A percentile compares a stretch with the other conserved stretches of the same genome.
phyloP scores from a whole-genome alignment of 2,797 vertebrate species.

The Crypturellus tataupa region DNA sequence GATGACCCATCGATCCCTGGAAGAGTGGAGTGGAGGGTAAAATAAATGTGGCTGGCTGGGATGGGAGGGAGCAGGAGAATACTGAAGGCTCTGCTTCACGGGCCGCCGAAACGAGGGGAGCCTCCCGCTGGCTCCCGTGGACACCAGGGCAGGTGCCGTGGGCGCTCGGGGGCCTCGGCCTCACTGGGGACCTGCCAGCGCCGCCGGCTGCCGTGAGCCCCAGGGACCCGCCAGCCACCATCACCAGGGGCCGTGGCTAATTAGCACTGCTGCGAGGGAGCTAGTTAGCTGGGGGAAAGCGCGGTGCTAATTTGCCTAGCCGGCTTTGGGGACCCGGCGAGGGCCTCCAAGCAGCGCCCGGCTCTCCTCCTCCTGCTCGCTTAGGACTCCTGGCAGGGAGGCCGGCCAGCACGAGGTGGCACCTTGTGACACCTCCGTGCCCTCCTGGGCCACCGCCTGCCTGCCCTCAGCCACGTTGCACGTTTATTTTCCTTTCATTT shows the following conservation, averaged over 20 bases:
- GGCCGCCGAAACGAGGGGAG: neutral
- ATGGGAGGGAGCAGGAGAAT: neutral
- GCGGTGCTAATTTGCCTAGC: slow-evolving; percentile 62
- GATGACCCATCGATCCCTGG: slow-evolving; percentile 46
- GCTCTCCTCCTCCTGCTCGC: neutral
- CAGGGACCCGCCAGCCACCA: neutral
- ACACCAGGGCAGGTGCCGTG: too few species aligned
- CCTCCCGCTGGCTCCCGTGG: neutral
- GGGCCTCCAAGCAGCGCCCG: neutral
- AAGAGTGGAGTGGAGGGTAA: slow-evolving; percentile 36
- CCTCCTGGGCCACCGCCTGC: fast-evolving
- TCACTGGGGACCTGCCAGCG: neutral
- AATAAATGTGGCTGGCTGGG: slow-evolving; percentile 46
- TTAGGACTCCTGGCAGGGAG: neutral
- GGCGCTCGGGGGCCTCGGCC: fast-evolving
- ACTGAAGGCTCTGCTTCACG: neutral
- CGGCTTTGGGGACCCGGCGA: slow-evolving; percentile 51
- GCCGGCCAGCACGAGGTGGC: neutral
- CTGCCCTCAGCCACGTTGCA: fast-evolving
- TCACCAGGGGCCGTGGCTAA: slow-evolving; percentile 44
- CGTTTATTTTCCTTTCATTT: neutral
- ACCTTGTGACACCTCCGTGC: fast-evolving
- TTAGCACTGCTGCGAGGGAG: slow-evolving; percentile 59
- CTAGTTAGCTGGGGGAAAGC: slow-evolving; percentile 63
- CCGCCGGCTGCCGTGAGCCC: neutral